A percentile compares a stretch with the other conserved stretches of the same genome.
These are phyloP conservation scores for Villa cingulata DNA, from an alignment of 2,888 invertebrate genomes.

Conservation along the genomic window DNA sequence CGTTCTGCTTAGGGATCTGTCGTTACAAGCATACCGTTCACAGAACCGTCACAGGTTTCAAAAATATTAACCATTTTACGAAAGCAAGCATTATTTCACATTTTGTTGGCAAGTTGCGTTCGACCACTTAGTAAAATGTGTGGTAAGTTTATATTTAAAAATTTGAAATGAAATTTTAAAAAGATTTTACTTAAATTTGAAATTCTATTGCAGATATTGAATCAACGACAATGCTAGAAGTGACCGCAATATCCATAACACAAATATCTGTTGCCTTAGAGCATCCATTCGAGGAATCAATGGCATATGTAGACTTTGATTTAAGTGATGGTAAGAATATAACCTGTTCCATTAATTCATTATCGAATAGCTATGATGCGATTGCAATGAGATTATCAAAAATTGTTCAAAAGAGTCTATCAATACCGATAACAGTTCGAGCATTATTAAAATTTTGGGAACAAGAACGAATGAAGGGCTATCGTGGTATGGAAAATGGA, in stretches of 20 bases:
- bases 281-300: conserved; percentile 81
- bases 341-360: conserved; percentile 57
- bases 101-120: conserved; percentile 77
- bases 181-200: neutral
- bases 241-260: conserved; percentile 78
- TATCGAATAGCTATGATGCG: conserved; percentile 35
- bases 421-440: conserved; percentile 84
- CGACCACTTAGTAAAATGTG: conserved; percentile 60
- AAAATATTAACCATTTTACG: conserved; percentile 70
- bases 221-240: conserved; percentile 68
- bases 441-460: conserved; percentile 79
- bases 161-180: neutral
- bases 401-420: conserved; percentile 75
- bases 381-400: conserved; percentile 38
- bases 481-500: conserved; percentile 37
- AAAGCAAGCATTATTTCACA: conserved; percentile 85
- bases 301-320: conserved; percentile 86
- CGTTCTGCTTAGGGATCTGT: conserved; percentile 24
- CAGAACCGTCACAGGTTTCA: conserved; percentile 84
- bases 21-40: conserved; percentile 67
- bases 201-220: conserved; percentile 35
- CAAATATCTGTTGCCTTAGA: conserved; percentile 83
- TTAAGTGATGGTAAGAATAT: conserved; percentile 66
- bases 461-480: conserved; percentile 48
- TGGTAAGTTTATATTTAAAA: conserved; percentile 39